Percentiles rank a stretch among this genome's conserved stretches.
Evolutionary conservation across 2,113 vertebrate species (phyloP).

Genomic region (Vireo altiloquus): DNA sequence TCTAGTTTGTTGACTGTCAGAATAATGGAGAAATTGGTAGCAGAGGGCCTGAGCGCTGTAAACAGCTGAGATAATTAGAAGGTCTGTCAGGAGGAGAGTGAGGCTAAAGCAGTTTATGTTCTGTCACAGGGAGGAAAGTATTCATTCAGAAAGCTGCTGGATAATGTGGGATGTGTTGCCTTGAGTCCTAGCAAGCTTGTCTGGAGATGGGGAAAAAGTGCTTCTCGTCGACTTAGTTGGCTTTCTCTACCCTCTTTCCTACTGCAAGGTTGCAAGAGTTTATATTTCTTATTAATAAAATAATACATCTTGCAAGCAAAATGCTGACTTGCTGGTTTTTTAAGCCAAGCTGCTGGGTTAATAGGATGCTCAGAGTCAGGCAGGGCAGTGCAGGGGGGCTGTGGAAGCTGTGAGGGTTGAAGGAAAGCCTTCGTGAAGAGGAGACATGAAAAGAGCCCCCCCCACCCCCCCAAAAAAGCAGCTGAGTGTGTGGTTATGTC

Average conservation of each 20-base stretch:
- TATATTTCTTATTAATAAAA: conserved; percentile 47
- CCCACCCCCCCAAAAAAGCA: neutral
- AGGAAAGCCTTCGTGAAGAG: neutral
- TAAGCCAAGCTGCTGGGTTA: neutral
- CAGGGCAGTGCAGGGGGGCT: neutral
- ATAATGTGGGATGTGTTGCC: neutral
- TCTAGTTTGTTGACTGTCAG: conserved; percentile 89
- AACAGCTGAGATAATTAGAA: conserved; percentile 90
- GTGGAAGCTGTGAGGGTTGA: neutral
- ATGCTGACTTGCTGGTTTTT: conserved; percentile 4
- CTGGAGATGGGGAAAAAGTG: neutral
- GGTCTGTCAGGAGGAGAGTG: conserved; percentile 76
- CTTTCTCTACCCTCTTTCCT: neutral
- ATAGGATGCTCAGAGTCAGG: neutral
- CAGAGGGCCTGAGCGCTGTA: conserved; percentile 78
- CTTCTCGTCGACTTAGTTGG: rapidly evolving
- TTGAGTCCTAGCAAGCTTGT: neutral
- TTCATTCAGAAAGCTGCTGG: conserved; percentile 37
- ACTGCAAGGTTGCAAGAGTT: neutral
- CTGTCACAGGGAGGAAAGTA: conserved; percentile 13
- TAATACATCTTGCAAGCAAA: neutral
- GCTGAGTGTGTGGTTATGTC: neutral
- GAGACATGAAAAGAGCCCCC: neutral
- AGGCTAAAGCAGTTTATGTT: conserved; percentile 57
- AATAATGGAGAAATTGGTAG: conserved; percentile 90